Conservation (phyloP, 1,140 invertebrate genomes). For the Penaeus vannamei region DNA sequence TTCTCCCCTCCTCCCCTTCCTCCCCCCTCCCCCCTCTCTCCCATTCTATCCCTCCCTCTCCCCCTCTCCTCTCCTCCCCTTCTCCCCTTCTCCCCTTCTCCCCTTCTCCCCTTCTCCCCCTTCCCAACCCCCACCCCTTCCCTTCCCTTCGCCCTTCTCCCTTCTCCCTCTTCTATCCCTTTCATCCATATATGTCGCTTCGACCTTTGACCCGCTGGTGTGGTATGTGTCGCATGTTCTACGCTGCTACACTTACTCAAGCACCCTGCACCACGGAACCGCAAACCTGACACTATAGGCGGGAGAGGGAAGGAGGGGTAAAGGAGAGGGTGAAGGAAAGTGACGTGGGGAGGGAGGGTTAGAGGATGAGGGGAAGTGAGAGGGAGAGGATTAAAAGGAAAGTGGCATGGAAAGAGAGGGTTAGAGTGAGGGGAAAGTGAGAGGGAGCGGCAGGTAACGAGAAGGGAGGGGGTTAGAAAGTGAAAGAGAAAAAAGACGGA, state of each 20-base stretch:
- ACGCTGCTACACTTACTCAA: conserved; percentile 8
- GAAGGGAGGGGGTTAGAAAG: not conserved
- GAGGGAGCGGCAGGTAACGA: not conserved
- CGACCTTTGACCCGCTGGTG: not conserved
- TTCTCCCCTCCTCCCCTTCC: conserved; percentile 8
- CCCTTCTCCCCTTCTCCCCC: not conserved
- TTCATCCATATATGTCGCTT: not conserved
- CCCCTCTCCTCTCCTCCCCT: not conserved
- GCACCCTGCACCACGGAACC: not conserved
- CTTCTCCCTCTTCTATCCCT: not conserved
- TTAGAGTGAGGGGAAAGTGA: not conserved
- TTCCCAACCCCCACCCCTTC: not conserved
- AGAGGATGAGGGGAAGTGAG: not conserved
- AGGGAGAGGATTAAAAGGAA: not conserved
- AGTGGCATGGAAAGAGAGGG: not conserved
- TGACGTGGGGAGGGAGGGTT: not conserved
- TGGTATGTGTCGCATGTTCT: not conserved
- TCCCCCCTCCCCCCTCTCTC: not conserved
- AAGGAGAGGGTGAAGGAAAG: not conserved
- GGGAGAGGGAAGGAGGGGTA: not conserved
- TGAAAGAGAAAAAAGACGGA: not conserved
- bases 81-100: not conserved
- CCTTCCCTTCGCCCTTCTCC: not conserved
- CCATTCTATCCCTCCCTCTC: not conserved
- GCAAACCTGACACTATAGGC: not conserved